Evolutionary conservation across 2,888 invertebrate genomes (phyloP).

Genomic region (Leucophenga maculata): DNA sequence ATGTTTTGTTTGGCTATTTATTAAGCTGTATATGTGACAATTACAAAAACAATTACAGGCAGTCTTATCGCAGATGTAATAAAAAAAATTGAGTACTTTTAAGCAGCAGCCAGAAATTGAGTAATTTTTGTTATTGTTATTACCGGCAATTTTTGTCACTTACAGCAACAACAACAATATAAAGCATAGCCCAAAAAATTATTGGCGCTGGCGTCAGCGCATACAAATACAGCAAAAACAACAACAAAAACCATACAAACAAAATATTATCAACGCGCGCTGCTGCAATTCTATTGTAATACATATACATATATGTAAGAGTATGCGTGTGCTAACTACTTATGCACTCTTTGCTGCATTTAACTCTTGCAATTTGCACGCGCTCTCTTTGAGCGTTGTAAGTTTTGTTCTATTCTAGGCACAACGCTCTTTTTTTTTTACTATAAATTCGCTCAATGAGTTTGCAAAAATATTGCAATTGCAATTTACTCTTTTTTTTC

Average conservation of each 20-base stretch:
- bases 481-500: not conserved
- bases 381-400: conserved; percentile 6
- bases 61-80: conserved; percentile 15
- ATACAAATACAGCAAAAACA: not conserved
- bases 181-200: conserved; percentile 22
- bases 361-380: not conserved
- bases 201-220: conserved; percentile 27
- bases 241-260: too few relatives aligned
- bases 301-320: not conserved
- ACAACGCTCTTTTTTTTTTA: not conserved
- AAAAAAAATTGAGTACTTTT: not conserved
- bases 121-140: not conserved
- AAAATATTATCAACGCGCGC: conserved; percentile 58
- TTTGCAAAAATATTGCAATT: not conserved
- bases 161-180: not conserved
- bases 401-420: not conserved
- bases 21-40: not conserved
- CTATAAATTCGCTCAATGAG: not conserved
- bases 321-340: not conserved
- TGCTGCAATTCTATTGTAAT: conserved; percentile 49
- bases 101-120: not conserved
- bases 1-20: conserved; percentile 22
- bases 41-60: conserved; percentile 2
- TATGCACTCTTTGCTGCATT: not conserved
- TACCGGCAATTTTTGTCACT: not conserved